A percentile compares a stretch with the other conserved stretches of the same genome.
These are phyloP conservation scores for Dasysyrphus albostriatus DNA, from an alignment of 2,888 invertebrate species.

Conservation along the genomic window DNA sequence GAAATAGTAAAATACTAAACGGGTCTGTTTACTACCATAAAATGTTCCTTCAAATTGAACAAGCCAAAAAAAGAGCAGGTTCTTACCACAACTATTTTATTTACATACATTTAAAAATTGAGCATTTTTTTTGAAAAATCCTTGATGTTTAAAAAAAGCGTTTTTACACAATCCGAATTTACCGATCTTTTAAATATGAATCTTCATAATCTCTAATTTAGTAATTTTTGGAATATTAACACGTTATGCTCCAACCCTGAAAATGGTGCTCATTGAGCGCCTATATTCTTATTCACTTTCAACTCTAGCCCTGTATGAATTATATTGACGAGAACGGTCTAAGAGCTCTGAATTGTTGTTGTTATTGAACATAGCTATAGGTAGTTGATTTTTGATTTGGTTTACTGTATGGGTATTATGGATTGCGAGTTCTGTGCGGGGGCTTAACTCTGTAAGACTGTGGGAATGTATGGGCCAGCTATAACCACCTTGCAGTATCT, in stretches of 20 bases:
- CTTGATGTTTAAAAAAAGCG: no score
- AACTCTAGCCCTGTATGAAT: background rate
- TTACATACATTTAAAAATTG: no score
- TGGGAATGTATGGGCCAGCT: slow-evolving; percentile 54
- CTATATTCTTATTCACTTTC: background rate
- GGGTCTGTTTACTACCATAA: no score
- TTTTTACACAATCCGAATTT: no score
- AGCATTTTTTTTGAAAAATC: no score
- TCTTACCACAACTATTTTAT: no score
- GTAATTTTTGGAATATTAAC: background rate
- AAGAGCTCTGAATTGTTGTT: slow-evolving; percentile 22
- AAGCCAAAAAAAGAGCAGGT: no score
- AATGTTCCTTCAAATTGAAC: no score
- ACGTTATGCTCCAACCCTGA: background rate
- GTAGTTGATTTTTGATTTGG: slow-evolving; percentile 60
- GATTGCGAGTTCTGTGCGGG: slow-evolving; percentile 48
- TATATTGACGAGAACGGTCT: slow-evolving; percentile 39
- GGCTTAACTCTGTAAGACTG: slow-evolving; percentile 70
- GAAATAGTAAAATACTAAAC: no score
- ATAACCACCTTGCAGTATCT: slow-evolving; percentile 69
- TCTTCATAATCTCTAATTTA: no score
- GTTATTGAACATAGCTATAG: background rate
- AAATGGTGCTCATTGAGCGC: background rate
- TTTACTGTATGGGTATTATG: slow-evolving; percentile 50
- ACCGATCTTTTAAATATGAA: no score